Base-by-base conservation (phyloP, 2,888 invertebrate species). In the Encarsia formosa region DNA sequence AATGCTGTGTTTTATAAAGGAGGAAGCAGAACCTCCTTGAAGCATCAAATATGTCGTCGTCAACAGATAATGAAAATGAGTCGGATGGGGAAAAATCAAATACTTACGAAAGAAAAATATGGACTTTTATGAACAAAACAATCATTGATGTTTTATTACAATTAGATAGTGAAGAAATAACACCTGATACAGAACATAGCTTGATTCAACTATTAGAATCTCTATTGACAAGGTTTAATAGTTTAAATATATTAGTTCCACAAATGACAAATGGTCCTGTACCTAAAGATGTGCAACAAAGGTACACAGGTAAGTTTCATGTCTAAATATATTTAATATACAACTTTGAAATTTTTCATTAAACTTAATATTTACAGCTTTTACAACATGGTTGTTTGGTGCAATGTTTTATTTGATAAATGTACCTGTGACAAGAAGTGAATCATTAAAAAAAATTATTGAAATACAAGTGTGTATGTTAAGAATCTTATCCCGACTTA, bases 381-480 rank as follows among this genome's bases (percentile, higher is more conserved):
- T 85, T 60, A 82, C 82, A 48, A 79, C 79, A 15, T 86, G 86
- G 86, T 68, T 86, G 2, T 74, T 85, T 48, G 85, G 85, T n/a
- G 76, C 81, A 64, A 75, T 85, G 61, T 84, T 84, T 66, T 82
- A 83, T 72, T 74, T 85, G 31, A 76, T 83, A 66, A 81, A 80
- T 34, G 76, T 78, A 42, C 63, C 67, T 19, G 56, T 68, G n/a
- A n/a, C n/a, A n/a, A 67, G 63, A 37, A 37, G 57, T 22, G 59
- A 65, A 44, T 66, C 65, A 18, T 53, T 64, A 15, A 46, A 54
- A 18, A 63, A 63, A 31, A 66, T 69, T 57, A 61, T 68, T 51
- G 65, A 70, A 43, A 61, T 72, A 15, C 73, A 73, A 58, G 63
- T 70, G 31, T 65, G 63, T 50, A 70, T 73, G 65, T 61, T 73